Evolutionary conservation across 2,888 invertebrate genomes (phyloP).

Genomic region (Caenorhabditis sp.): DNA sequence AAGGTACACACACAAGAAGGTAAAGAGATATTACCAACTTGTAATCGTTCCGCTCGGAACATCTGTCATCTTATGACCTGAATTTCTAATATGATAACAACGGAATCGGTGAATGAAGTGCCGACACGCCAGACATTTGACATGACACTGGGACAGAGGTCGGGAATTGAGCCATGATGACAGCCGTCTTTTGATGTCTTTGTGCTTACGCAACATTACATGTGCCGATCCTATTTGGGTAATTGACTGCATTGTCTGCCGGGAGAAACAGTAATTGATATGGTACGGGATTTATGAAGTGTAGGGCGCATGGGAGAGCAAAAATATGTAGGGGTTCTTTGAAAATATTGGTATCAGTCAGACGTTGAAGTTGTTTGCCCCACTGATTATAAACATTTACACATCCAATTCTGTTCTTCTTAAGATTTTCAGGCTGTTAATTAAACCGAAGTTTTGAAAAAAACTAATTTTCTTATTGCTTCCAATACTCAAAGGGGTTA

Average conservation of each 20-base stretch:
- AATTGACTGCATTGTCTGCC: slow-evolving; percentile 10
- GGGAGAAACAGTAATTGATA: slow-evolving; percentile 25
- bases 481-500: neutral
- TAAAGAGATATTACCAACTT: slow-evolving; percentile 3
- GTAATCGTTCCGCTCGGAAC: slow-evolving; percentile 8
- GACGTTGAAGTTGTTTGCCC: too few relatives aligned
- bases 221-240: slow-evolving; percentile 21
- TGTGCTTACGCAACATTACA: slow-evolving; percentile 44
- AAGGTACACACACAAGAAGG: neutral
- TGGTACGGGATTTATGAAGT: neutral
- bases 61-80: slow-evolving; percentile 43
- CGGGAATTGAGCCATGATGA: slow-evolving; percentile 22
- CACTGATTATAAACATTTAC: too few relatives aligned
- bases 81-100: slow-evolving; percentile 41
- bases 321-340: too few relatives aligned
- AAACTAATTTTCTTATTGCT: too few relatives aligned
- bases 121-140: slow-evolving; percentile 46
- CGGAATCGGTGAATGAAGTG: slow-evolving; percentile 16
- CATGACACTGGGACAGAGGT: slow-evolving; percentile 15
- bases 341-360: too few relatives aligned
- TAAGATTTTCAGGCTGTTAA: neutral
- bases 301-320: too few relatives aligned
- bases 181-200: slow-evolving; percentile 51
- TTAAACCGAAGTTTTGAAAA: neutral
- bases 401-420: too few relatives aligned